Evolutionary conservation across 2,113 vertebrate genomes (phyloP), one percentile per base, ranked within the genome.

Genomic region (Fregata magnificens): DNA sequence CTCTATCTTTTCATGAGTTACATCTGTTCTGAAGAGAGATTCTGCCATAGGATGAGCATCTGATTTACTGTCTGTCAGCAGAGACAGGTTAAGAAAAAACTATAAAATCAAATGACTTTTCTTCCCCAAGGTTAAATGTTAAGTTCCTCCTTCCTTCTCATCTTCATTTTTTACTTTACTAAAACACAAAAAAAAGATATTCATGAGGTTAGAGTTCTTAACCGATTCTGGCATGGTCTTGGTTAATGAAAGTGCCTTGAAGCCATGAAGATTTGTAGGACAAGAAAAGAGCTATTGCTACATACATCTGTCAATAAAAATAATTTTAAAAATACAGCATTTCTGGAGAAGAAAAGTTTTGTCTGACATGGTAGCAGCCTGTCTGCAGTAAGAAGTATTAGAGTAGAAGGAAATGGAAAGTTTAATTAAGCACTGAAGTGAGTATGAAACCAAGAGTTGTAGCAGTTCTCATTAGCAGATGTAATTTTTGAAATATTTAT

Each of bases 61-160:
- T 95, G 36, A 88, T 95, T 95, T 93, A 89, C 70, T 89, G 36
- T 63, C 83, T 95, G 74, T 70, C 78, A 77, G 79, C 53, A 63
- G 53, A 94, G 58, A 82, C 53, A 82, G 49, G 24, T 84, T 94
- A 80, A 87, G 90, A 93, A 87, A 70, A 38, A 87, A 93, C 58
- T 87, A 56, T 56, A 87, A 95, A 95, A 88, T 90, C 72, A 81
- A 86, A 79, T 82, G 0, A 16, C 49, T 77, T 91, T 76, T 93
- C 36, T 62, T 45, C 84, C 63, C 32, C 36, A 94, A 62, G 80
- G 61, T 67, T 72, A 88, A 88, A 7, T 55, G 14, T 73, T 61
- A 58, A 82, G 29, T 73, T 91, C 12, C 38, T 76, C 47, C 45
- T 93, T 82, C 32, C 50, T 89, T 91, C 63, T 93, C 24, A 52